phyloP scores from a whole-genome alignment of 2,113 vertebrate species.

The Oncorhynchus clarkii region DNA sequence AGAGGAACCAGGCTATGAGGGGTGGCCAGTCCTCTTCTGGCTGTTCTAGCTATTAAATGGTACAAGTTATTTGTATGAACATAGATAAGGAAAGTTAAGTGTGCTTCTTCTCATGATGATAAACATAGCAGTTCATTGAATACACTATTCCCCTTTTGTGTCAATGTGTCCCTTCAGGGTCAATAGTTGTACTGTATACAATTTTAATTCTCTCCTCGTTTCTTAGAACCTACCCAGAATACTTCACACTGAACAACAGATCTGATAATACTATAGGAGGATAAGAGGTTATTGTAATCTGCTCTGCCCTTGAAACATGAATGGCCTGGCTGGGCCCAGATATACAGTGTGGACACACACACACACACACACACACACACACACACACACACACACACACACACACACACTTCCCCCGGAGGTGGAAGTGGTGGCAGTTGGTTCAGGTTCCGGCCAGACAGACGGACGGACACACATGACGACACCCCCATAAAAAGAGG shows the following conservation, averaged over 20 bases:
- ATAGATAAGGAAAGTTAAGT: not conserved
- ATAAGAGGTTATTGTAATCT: not conserved
- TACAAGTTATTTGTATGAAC: not conserved
- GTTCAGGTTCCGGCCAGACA: too few relatives aligned
- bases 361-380: too few relatives aligned
- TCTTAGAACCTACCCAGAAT: too few relatives aligned
- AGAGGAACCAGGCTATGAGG: too few relatives aligned
- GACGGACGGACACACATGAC: too few relatives aligned
- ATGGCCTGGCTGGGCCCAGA: not conserved
- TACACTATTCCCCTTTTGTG: not conserved
- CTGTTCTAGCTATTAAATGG: not conserved
- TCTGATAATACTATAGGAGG: not conserved
- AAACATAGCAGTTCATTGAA: not conserved
- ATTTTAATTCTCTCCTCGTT: not conserved
- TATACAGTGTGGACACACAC: not conserved
- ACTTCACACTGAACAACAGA: not conserved
- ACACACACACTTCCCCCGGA: too few relatives aligned
- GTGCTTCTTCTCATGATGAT: not conserved
- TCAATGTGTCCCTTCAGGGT: not conserved
- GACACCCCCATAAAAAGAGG: too few relatives aligned
- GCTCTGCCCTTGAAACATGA: not conserved
- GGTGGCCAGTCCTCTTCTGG: too few relatives aligned
- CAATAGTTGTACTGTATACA: not conserved
- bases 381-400: too few relatives aligned
- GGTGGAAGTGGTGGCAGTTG: too few relatives aligned